Conservation (phyloP, 1,140 invertebrate genomes). For the Agrilus planipennis region DNA sequence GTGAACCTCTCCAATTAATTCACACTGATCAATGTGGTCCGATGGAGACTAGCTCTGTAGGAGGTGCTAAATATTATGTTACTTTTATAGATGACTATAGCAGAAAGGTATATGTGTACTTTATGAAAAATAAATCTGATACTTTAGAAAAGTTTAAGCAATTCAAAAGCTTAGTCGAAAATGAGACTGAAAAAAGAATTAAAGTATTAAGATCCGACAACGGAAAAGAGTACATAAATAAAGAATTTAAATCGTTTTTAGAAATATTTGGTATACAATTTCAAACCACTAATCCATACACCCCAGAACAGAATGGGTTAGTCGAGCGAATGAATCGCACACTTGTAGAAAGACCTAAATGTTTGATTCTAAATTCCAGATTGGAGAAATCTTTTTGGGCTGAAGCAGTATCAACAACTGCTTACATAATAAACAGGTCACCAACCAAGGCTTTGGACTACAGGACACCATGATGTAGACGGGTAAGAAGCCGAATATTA, state of each 20-base stretch:
- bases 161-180: slow-evolving; percentile 27
- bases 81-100: background rate
- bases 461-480: background rate
- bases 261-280: background rate
- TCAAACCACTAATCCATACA: background rate
- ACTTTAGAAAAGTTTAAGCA: slow-evolving; percentile 21
- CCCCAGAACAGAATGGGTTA: slow-evolving; percentile 32
- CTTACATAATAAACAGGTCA: slow-evolving; percentile 4
- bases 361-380: too few relatives aligned
- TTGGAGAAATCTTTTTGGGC: slow-evolving; percentile 10
- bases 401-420: slow-evolving; percentile 1
- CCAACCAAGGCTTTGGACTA: background rate
- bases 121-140: too few relatives aligned
- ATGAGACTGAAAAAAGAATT: slow-evolving; percentile 5
- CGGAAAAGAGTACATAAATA: slow-evolving; percentile 21
- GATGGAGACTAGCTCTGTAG: background rate
- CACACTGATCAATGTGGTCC: background rate
- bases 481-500: slow-evolving; percentile 5
- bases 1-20: slow-evolving; percentile 4
- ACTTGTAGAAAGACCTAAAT: too few relatives aligned
- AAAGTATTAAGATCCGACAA: slow-evolving; percentile 14
- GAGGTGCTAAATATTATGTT: background rate
- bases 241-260: slow-evolving; percentile 5
- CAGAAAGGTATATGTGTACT: slow-evolving; percentile 13
- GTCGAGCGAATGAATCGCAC: background rate